These are phyloP conservation scores for Diachrysia chrysitis DNA, from an alignment of 2,888 invertebrate species.

Conservation along the genomic window DNA sequence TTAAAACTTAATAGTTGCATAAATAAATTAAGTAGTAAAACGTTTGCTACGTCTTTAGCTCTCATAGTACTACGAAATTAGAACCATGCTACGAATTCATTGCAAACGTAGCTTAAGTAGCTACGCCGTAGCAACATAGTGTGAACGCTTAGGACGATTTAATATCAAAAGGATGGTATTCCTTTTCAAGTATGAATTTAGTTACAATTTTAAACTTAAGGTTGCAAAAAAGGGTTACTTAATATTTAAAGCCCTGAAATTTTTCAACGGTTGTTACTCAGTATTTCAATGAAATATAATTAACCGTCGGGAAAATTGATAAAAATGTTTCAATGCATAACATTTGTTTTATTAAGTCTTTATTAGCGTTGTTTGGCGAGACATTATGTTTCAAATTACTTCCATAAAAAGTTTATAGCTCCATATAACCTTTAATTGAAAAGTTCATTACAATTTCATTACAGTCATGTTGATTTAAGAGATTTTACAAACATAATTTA, in stretches of 20 bases:
- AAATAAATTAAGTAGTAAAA: neutral
- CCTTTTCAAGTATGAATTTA: neutral
- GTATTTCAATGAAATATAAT: neutral
- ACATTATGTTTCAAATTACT: conserved; percentile 17
- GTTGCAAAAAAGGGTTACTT: too few relatives aligned
- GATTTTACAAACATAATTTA: neutral
- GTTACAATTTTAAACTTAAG: too few relatives aligned
- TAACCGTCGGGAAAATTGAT: neutral
- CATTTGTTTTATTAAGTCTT: conserved; percentile 5
- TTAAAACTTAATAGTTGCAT: too few relatives aligned
- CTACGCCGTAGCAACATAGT: neutral
- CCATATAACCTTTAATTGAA: conserved; percentile 31
- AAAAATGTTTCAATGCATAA: neutral
- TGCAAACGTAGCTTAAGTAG: neutral
- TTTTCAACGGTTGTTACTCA: neutral
- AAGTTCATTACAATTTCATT: conserved; percentile 17
- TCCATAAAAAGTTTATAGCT: conserved; percentile 25
- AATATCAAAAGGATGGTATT: neutral
- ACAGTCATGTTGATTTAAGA: neutral
- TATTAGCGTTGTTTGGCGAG: conserved; percentile 6
- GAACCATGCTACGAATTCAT: neutral
- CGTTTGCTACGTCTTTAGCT: neutral
- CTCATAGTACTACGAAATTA: neutral
- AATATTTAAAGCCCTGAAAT: neutral
- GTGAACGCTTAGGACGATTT: neutral